Evolutionary conservation across 2,797 vertebrate species (phyloP).

Genomic region (Phataginus tetradactyla): DNA sequence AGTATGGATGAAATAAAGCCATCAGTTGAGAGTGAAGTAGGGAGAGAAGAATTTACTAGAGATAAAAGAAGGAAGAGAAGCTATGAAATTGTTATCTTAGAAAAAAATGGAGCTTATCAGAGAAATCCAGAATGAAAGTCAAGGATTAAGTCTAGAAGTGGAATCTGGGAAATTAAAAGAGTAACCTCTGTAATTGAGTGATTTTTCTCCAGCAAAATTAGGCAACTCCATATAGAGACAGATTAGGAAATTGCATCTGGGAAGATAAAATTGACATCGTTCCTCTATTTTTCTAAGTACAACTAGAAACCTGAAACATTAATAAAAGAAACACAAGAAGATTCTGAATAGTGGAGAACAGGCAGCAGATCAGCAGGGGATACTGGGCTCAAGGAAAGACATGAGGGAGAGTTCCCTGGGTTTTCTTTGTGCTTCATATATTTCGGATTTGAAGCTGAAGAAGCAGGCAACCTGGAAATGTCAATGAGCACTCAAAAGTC

Average conservation of each 20-base stretch:
- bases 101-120: not conserved
- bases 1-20: not conserved
- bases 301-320: not conserved
- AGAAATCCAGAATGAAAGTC: not conserved
- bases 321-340: not conserved
- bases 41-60: not conserved
- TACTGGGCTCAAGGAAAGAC: not conserved
- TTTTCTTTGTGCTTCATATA: not conserved
- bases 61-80: not conserved
- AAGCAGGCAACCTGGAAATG: not conserved
- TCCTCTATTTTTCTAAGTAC: not conserved
- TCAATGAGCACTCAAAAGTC: not conserved
- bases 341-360: not conserved
- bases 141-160: not conserved
- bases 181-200: not conserved
- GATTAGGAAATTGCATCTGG: not conserved
- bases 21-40: not conserved
- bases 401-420: not conserved
- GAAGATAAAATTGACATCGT: not conserved
- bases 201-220: not conserved
- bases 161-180: not conserved
- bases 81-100: not conserved
- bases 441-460: not conserved
- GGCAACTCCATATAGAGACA: not conserved
- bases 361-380: not conserved